Conservation (phyloP, 92 coral and sea anemone species). For the Meandrina meandrites region DNA sequence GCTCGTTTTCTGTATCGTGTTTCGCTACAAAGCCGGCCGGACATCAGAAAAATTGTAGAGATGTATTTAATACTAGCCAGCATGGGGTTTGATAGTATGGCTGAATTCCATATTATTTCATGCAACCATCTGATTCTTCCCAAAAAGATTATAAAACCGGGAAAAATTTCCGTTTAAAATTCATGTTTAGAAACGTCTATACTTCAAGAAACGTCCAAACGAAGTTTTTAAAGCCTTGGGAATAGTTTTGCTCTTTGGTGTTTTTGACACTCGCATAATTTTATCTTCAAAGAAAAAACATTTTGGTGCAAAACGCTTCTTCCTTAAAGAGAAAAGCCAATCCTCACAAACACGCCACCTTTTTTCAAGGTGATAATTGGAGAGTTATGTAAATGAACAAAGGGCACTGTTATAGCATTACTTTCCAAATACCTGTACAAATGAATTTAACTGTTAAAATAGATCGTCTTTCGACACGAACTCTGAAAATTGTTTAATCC, state of each 20-base stretch:
- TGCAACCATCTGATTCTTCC: neutral
- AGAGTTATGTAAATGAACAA: slow-evolving; percentile 31
- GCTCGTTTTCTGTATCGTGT: slow-evolving; percentile 6
- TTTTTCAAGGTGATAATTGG: slow-evolving; percentile 29
- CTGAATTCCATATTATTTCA: neutral
- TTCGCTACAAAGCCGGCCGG: neutral
- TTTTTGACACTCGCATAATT: neutral
- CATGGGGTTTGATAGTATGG: slow-evolving; percentile 3
- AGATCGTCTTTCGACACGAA: slow-evolving; percentile 33
- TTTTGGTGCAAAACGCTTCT: neutral
- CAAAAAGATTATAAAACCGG: neutral
- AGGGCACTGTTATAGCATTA: neutral
- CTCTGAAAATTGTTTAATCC: slow-evolving; percentile 16
- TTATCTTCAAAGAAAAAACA: neutral
- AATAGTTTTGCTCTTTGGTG: neutral
- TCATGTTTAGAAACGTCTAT: neutral
- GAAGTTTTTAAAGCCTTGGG: neutral
- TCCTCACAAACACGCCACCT: neutral
- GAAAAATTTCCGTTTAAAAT: neutral
- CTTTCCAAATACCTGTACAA: slow-evolving; percentile 21
- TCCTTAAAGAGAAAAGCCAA: neutral
- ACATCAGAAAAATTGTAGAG: slow-evolving; percentile 3
- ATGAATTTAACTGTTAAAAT: neutral
- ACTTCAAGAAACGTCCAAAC: neutral
- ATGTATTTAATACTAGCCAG: slow-evolving; percentile 14